Evolutionary conservation across 2,797 vertebrate genomes (phyloP), one percentile per base, ranked within the genome.

Genomic region (Sparus aurata): DNA sequence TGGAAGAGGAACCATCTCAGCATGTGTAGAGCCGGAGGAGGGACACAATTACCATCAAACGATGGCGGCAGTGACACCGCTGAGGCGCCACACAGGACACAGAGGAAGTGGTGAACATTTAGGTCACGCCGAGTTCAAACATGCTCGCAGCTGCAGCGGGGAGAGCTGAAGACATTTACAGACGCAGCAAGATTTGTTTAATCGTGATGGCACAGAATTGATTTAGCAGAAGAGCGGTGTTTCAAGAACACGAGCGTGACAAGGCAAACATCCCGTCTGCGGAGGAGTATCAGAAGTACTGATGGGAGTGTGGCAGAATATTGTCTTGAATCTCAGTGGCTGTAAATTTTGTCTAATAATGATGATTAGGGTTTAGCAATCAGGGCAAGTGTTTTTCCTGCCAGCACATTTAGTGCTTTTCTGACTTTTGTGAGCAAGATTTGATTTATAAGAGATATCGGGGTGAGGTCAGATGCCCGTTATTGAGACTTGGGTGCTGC

Each of bases 1-100:
- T 22, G 86, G 89, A 86, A 15, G 22, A 87, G 93, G 93, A 94
- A 93, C 76, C 79, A 52, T 84, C 85, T 92, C 90, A 89, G 91
- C 87, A 86, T 75, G 75, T 45, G 64, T n/a, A 60, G 79, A 71
- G 83, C 88, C 57, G 12, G 80, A 91, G 86, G 80, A 86, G 63
- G 83, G 73, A 83, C 59, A 38, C 66, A 79, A 89, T 91, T 90
- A 89, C 66, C 82, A 79, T 87, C 80, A 90, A 91, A 88, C 43
- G 25, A 75, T 20, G 10, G 75, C 23, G 12, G 53, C 63, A 16
- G 5, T 53, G 83, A 80, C 59, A 30, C 80, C 75, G 80, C 83
- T 63, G 74, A 80, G 74, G 71, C 70, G 13, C 71, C 75, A 57
- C 76, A 67, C 71, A 77, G 86, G 88, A 84, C 70, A 79, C 70